phyloP scores from a whole-genome alignment of 2,888 invertebrate genomes.

The Drosophila anomelani region DNA sequence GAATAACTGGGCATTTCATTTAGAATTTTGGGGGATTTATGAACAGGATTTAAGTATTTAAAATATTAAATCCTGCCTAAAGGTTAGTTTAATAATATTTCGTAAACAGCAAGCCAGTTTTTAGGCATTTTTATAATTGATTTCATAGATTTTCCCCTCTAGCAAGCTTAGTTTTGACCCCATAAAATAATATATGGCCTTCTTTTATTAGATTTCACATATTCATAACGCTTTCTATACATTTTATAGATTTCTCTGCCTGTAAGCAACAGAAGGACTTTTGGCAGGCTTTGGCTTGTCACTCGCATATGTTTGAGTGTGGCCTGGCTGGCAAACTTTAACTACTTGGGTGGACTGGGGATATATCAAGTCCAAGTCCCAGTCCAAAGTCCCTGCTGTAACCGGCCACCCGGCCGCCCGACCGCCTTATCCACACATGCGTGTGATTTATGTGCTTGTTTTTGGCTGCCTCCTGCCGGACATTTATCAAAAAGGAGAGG shows the following conservation, averaged over 20 bases:
- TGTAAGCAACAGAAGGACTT: constrained; percentile 1
- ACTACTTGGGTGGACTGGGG: constrained; percentile 30
- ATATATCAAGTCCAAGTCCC: constrained; percentile 20
- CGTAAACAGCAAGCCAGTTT: too few species aligned
- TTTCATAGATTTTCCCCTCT: not conserved
- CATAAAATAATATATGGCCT: not conserved
- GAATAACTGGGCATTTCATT: not conserved
- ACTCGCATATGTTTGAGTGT: constrained; percentile 45
- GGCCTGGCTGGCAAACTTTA: constrained; percentile 42
- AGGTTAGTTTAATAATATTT: too few species aligned
- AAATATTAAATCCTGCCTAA: too few species aligned
- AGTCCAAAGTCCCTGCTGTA: constrained; percentile 1
- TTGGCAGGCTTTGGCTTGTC: constrained; percentile 36
- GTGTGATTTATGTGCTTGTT: constrained; percentile 77
- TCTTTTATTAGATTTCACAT: not conserved
- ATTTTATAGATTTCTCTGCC: constrained; percentile 3
- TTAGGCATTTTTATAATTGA: not conserved
- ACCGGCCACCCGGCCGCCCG: not conserved
- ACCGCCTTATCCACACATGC: constrained; percentile 47
- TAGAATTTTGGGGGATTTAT: not conserved
- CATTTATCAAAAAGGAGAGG: constrained; percentile 67
- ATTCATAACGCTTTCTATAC: not conserved
- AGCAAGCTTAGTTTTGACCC: not conserved
- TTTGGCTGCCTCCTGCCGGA: constrained; percentile 58
- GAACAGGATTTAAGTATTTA: not conserved